phyloP scores from a whole-genome alignment of 2,888 invertebrate species.

The Latrodectus elegans region DNA sequence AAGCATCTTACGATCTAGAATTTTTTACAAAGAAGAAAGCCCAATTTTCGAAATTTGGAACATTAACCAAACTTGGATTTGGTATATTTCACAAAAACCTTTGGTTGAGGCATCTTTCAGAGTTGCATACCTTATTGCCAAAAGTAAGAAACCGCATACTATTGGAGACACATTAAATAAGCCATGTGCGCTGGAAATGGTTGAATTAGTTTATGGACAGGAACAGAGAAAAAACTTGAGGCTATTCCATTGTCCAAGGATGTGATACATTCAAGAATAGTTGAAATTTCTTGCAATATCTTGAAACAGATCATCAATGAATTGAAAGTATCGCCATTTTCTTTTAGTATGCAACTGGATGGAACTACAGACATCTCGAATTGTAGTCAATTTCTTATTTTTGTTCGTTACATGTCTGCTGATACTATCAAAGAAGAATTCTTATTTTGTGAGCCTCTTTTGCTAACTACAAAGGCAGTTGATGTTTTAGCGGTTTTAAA shows the following conservation, averaged over 20 bases:
- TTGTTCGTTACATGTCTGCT: not conserved
- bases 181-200: conserved; percentile 53
- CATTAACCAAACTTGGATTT: too few relatives aligned
- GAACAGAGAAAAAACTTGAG: too few relatives aligned
- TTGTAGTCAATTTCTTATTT: conserved; percentile 4
- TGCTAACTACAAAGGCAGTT: conserved; percentile 34
- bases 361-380: conserved; percentile 75
- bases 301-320: conserved; percentile 56
- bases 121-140: conserved; percentile 59
- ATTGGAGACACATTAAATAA: conserved; percentile 63
- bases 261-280: conserved; percentile 54
- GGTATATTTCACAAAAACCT: conserved; percentile 49
- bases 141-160: conserved; percentile 61
- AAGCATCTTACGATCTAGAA: too few relatives aligned
- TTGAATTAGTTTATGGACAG: conserved; percentile 20
- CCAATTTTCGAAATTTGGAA: too few relatives aligned
- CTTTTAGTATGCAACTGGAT: conserved; percentile 71
- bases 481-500: conserved; percentile 46
- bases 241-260: too few relatives aligned
- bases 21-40: too few relatives aligned
- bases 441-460: conserved; percentile 50
- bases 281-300: conserved; percentile 55
- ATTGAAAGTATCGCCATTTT: conserved; percentile 52
- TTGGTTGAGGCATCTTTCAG: conserved; percentile 48
- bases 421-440: conserved; percentile 54